These are phyloP conservation scores for Tethya wilhelma DNA, from an alignment of 37 sponge, comb jelly and placozoan genomes.

Conservation along the genomic window DNA sequence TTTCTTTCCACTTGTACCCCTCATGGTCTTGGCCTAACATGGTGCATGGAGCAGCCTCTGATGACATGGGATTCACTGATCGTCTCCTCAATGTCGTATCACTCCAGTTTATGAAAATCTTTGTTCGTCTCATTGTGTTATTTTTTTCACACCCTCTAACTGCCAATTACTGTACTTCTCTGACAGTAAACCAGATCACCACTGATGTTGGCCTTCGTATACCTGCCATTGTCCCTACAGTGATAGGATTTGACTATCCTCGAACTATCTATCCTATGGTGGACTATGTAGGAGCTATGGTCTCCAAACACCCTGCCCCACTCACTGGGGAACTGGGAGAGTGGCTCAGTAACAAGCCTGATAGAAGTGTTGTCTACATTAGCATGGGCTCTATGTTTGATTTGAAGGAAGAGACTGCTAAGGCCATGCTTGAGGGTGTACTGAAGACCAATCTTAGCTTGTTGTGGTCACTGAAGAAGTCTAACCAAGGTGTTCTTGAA, in stretches of 20 bases:
- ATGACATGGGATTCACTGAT: neutral
- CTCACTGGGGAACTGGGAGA: conserved; percentile 18
- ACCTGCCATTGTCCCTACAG: conserved; percentile 28
- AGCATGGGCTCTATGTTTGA: conserved; percentile 65
- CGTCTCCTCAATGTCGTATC: neutral
- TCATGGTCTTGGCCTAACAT: conserved; percentile 12
- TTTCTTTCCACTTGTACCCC: neutral
- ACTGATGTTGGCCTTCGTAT: neutral
- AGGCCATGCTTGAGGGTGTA: conserved; percentile 31
- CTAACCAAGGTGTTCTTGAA: conserved; percentile 35
- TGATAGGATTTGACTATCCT: conserved; percentile 62
- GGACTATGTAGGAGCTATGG: conserved; percentile 45
- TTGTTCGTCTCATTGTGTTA: neutral
- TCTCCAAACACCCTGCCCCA: conserved; percentile 10
- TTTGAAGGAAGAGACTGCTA: conserved; percentile 8
- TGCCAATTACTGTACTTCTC: neutral
- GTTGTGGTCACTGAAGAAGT: conserved; percentile 59
- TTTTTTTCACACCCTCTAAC: neutral
- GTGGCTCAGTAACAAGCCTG: conserved; percentile 44
- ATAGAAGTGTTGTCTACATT: conserved; percentile 55
- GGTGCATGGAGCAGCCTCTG: neutral
- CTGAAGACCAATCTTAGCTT: conserved; percentile 17
- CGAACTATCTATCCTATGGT: conserved; percentile 32
- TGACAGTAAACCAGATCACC: neutral
- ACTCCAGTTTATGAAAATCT: too few relatives aligned